Evolutionary conservation across 2,888 invertebrate species (phyloP), one percentile per base, ranked within the genome.

Genomic region (Drosophila meridiana): DNA sequence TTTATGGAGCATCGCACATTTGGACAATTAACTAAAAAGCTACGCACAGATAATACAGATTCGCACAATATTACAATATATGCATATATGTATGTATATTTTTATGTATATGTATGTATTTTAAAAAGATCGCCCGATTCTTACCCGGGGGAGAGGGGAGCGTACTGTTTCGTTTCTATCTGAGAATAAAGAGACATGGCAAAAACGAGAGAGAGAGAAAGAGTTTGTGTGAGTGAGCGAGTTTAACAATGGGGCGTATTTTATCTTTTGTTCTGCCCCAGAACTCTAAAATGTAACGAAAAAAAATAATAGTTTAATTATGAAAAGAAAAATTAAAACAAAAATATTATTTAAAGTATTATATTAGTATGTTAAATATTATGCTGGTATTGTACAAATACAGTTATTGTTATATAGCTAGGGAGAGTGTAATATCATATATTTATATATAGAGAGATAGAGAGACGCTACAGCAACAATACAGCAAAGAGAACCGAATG

Each of bases 41-140:
- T 84, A 89, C 89, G 73, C 87, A 84, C 87, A 81, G 72, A 58
- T 83, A 73, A 64, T 72, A 85, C 59, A 60, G 57, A 67, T 58
- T 79, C 63, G 76, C 58, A 78, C 70, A 74, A 48, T 58, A 66
- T 59, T 68, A 61, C 59, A 57, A 63, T 70, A 53, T 64, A 58
- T 73, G 40, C 50, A 56, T 63, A 30, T 58, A 55, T 55, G 47
- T 58, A 55, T 55, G 47, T 48, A 11, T 30, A 11, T 30, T 13
- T 48, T 6, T 48, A 48, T 50, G 14, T 50, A 8, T 32, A 50
- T 69, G 69, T 68, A 47, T 47, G 28, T 47, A 47, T 47, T 47
- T 73, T 69, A 53, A 42, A 76, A 57, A 74, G 20, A 75, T 80
- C 80, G 61, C 76, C 71, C 80, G 71, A 62, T 78, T 78, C 78